Conservation (phyloP, 2,113 vertebrate species). For the Pelusios castaneus region DNA sequence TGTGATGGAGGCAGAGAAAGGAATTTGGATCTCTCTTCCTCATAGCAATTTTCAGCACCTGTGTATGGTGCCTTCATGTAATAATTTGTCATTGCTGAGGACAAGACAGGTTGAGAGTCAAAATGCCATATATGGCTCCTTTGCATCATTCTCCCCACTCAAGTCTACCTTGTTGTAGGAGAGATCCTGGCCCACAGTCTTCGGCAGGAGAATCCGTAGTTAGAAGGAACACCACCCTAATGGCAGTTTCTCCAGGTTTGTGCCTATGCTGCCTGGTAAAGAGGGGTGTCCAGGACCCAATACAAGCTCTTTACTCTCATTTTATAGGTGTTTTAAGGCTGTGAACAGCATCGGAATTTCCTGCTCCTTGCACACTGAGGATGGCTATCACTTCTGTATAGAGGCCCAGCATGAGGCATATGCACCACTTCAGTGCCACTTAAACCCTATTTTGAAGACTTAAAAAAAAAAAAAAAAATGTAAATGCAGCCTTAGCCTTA, state of each 20-base stretch:
- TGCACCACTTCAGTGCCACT: neutral
- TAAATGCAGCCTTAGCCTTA: neutral
- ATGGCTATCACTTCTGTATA: neutral
- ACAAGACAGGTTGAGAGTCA: neutral
- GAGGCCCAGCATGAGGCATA: neutral
- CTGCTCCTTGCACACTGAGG: fast-evolving
- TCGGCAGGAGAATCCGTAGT: neutral
- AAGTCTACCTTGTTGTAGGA: neutral
- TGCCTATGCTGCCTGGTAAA: neutral
- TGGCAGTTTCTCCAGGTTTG: neutral
- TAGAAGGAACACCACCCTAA: conserved; percentile 2
- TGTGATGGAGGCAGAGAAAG: neutral
- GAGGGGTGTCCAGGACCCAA: neutral
- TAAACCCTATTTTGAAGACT: neutral
- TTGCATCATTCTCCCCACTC: conserved; percentile 25
- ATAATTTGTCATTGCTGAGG: neutral
- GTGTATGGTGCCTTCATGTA: conserved; percentile 14
- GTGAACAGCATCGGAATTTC: neutral
- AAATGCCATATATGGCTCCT: neutral
- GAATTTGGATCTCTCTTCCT: conserved; percentile 1
- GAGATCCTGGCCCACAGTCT: conserved; percentile 18
- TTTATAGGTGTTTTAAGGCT: neutral
- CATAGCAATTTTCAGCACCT: conserved; percentile 21
- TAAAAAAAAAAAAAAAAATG: neutral
- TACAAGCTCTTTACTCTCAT: neutral